Evolutionary conservation across 2,113 vertebrate species (phyloP), one percentile per base, ranked within the genome.

Genomic region (Psephotus haematonotus): DNA sequence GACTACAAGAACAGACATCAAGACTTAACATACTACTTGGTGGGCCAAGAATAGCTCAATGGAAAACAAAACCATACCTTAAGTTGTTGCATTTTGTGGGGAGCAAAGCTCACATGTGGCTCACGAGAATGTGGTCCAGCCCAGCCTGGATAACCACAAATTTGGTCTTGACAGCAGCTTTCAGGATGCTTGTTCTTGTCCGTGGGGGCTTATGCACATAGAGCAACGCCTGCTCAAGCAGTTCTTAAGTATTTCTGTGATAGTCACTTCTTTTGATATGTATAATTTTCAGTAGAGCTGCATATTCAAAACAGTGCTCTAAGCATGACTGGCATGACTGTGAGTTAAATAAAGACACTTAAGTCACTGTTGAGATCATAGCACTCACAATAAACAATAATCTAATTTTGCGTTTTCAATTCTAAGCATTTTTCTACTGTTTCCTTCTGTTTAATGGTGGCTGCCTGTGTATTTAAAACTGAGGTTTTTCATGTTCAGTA

Each of bases 141-240:
- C 19, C 46, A 62, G 33, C 35, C 46, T 68, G 13, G n/a, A n/a
- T 37, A 53, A 55, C 37, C 6, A 3, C 14, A 46, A 8, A 78
- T 39, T 55, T 62, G 19, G 11, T 82, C 57, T 65, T 25, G 39
- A 39, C 33, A 69, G 6, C n/a, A 72, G 28, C 41, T 83, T 44
- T 25, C 37, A 82, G 49, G 19, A 11, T 62, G 22, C 17, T 71
- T 65, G 44, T 16, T 71, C 7, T 41, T 23, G 52, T 44, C 47
- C 17, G 10, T 17, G 47, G 28, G 33, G 24, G 37, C 28, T 28
- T 23, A 3, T 20, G 33, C 5, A 8, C 25, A 5, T 28, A 43
- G 6, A 44, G 18, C 41, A 39, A 6, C 7, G 24, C n/a, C 37
- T 22, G 8, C 23, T 29, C 10, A 31, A 49, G 33, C 1, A 0